These are phyloP conservation scores for Psococerastis gibbosa DNA, from an alignment of 2,888 invertebrate species.

Conservation along the genomic window DNA sequence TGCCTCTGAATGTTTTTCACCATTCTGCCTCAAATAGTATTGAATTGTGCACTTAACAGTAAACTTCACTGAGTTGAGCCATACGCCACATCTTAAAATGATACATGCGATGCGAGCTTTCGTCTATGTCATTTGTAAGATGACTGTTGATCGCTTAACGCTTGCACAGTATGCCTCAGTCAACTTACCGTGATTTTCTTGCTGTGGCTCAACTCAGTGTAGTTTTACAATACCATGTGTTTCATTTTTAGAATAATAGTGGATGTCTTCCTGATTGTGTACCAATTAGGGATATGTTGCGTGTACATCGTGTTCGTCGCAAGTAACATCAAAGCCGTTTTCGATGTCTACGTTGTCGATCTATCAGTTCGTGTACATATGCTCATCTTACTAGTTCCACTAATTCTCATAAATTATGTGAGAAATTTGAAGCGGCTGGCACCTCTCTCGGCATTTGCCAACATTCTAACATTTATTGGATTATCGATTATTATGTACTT, in stretches of 20 bases:
- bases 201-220: too few relatives aligned
- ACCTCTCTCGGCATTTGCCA: slow-evolving; percentile 67
- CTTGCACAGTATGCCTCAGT: too few relatives aligned
- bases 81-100: too few relatives aligned
- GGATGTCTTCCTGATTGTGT: slow-evolving; percentile 51
- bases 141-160: too few relatives aligned
- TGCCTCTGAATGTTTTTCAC: too few relatives aligned
- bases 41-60: too few relatives aligned
- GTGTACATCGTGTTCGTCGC: slow-evolving; percentile 69
- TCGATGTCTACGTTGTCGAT: slow-evolving; percentile 21
- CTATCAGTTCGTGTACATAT: slow-evolving; percentile 43
- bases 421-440: slow-evolving; percentile 60
- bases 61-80: too few relatives aligned
- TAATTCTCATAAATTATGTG: slow-evolving; percentile 50
- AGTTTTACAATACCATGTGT: too few relatives aligned
- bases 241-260: slow-evolving; percentile 31
- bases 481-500: slow-evolving; percentile 56
- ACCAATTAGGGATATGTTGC: slow-evolving; percentile 77
- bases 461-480: slow-evolving; percentile 55
- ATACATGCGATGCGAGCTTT: too few relatives aligned
- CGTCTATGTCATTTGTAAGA: too few relatives aligned
- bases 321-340: slow-evolving; percentile 34
- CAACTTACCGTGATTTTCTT: too few relatives aligned
- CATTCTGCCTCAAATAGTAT: too few relatives aligned
- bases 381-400: slow-evolving; percentile 48